Base-by-base conservation (phyloP, 2,113 vertebrate species). In the Cyphomyrus discorhynchus region DNA sequence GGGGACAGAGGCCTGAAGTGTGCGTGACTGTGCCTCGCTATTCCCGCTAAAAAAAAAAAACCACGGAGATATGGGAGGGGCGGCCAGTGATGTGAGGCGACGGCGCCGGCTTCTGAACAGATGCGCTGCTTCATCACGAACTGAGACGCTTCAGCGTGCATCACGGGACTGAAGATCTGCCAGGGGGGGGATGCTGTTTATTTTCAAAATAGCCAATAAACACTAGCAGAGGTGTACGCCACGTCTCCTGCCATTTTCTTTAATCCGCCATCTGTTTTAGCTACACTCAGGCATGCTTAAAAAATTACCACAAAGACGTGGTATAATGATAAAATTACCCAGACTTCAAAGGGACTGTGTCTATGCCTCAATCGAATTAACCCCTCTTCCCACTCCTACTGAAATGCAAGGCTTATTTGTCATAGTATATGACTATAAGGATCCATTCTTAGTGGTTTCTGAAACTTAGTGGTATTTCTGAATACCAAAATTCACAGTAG, bases 141-240 rank as follows among this genome's bases (percentile, higher is more conserved):
- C n/a, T 3, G 1, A 66, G 9, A 31, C 1, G 3, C 62, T 31
- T 66, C 62, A 0, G n/a, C 3, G n/a, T 66, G 62, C n/a, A 11
- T 70, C 62, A 31, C 1, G 77, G 19, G 77, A n/a, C 89, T 39
- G 52, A 85, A 46, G 47, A 56, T 89, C 88, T 89, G 88, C 49
- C 49, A 2, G 52, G 11, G 50, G 50, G 52, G 82, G 11, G 24
- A 66, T 53, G 19, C 70, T 77, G 47, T 46, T 83, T n/a, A 77
- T 11, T 45, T 45, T 70, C 62, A 70, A 27, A 70, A 31, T 8
- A 11, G 27, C 10, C 62, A 70, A 70, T 31, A 70, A 70, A 70
- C n/a, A 70, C 10, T 3, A 70, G 62, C 62, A 70, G 62, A 31
- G 62, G 27, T 70, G 62, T 70, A 1, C 0, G 10, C 27, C 62